Evolutionary conservation across 1,140 invertebrate species (phyloP), one percentile per base, ranked within the genome.

Genomic region (Drosophila malerkotliana): DNA sequence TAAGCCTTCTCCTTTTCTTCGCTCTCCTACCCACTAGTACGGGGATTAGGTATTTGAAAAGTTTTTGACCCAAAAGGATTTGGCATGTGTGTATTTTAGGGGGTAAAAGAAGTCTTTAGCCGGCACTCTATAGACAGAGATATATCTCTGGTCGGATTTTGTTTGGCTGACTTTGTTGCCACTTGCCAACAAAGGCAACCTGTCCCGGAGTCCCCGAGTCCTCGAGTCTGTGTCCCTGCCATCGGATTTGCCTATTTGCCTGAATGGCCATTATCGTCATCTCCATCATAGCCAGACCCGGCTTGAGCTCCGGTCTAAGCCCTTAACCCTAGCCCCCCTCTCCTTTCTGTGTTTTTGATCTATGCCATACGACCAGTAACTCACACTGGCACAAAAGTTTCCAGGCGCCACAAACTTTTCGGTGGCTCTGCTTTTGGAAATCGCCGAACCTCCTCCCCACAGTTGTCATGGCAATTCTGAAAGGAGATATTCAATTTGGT

Each of bases 11-110:
- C 59, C 51, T 60, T 54, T 68, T 4, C 24, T 37, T 37, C n/a
- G 9, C 37, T n/a, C 15, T 26, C 41, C 34, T 52, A 62, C 57
- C 18, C 55, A 56, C 8, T 47, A 21, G 64, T 71, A 82, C 53
- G 82, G 66, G 83, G 83, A 87, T 87, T 87, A 88, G 71, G 75
- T 87, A 82, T 87, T 87, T 87, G 79, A 87, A 87, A 87, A 87
- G 78, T 87, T 87, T 87, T 53, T 87, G 83, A 87, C 82, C 82
- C 82, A 87, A 88, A 87, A 75, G 82, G 83, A 77, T 88, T 87
- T 82, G 54, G 44, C 44, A 59, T 67, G 58, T 57, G 37, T 53
- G 51, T 49, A 48, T 21, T 48, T 37, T 69, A 48, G 15, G 30
- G 56, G 54, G n/a, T 1, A 2, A 44, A 8, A 15, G 55, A 9